phyloP scores from a whole-genome alignment of 2,113 vertebrate species.

The Asarcornis scutulata region DNA sequence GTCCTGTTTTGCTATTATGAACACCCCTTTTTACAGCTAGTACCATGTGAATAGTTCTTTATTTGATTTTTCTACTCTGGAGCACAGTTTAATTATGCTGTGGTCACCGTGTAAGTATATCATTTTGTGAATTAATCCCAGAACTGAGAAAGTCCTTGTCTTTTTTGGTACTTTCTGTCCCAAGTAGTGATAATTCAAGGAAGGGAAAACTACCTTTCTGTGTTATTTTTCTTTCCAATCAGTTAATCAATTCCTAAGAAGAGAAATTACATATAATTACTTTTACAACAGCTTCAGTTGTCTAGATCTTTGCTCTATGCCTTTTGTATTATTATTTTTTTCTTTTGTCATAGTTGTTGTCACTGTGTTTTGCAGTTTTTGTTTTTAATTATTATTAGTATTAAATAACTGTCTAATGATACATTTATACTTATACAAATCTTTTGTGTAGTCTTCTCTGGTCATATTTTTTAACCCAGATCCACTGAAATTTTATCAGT shows the following conservation, averaged over 20 bases:
- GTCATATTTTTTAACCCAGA: neutral
- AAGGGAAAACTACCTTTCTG: neutral
- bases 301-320: neutral
- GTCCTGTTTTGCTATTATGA: neutral
- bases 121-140: neutral
- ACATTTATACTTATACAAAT: neutral
- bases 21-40: neutral
- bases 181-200: neutral
- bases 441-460: neutral
- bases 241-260: neutral
- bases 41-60: neutral
- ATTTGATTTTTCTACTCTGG: neutral
- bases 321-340: neutral
- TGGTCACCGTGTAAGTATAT: neutral
- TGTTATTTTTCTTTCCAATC: neutral
- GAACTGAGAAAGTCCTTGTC: neutral
- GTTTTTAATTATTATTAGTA: neutral
- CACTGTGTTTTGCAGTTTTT: accelerated
- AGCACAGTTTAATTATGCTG: neutral
- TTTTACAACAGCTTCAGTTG: neutral
- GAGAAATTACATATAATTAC: neutral
- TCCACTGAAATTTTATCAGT: neutral
- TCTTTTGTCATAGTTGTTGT: no score
- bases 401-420: neutral
- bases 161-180: neutral